Conservation (phyloP, 2,888 invertebrate genomes). For the Cheiracanthium punctorium region DNA sequence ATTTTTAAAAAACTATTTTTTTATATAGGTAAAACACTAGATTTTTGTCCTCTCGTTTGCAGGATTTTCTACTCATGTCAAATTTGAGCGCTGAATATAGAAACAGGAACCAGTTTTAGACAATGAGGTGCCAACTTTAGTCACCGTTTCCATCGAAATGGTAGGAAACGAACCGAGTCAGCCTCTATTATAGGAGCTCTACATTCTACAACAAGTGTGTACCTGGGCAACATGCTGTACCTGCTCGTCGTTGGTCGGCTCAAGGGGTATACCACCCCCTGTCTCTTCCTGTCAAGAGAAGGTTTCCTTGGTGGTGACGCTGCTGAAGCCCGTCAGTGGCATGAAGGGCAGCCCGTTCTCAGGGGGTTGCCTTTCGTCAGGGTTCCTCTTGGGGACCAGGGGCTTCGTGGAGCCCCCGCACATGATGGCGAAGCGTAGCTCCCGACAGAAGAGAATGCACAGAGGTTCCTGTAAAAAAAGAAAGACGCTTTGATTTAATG, state of each 20-base stretch:
- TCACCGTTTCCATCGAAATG: too few species aligned
- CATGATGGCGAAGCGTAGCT: conserved; percentile 72
- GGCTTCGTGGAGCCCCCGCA: conserved; percentile 72
- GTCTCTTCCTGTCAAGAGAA: conserved; percentile 71
- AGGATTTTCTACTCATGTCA: too few species aligned
- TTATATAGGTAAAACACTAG: too few species aligned
- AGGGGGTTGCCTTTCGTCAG: conserved; percentile 43
- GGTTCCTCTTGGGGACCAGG: conserved; percentile 53
- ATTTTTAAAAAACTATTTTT: too few species aligned
- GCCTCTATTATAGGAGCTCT: too few species aligned
- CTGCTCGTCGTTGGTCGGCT: conserved; percentile 63
- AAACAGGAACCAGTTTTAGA: too few species aligned
- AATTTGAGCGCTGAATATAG: too few species aligned
- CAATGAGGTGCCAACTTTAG: too few species aligned
- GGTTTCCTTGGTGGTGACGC: conserved; percentile 66
- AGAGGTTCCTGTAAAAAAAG: conserved; percentile 72
- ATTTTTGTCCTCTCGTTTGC: too few species aligned
- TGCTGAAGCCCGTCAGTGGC: conserved; percentile 71
- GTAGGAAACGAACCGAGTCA: too few species aligned
- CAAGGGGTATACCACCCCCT: conserved; percentile 57
- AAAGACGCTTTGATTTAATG: too few species aligned
- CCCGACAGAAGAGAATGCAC: conserved; percentile 72
- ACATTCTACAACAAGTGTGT: too few species aligned
- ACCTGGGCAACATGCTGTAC: background rate
- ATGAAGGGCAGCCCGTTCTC: conserved; percentile 72